Evolutionary conservation across 2,888 invertebrate genomes (phyloP).

Genomic region (Luffia ferchaultella): DNA sequence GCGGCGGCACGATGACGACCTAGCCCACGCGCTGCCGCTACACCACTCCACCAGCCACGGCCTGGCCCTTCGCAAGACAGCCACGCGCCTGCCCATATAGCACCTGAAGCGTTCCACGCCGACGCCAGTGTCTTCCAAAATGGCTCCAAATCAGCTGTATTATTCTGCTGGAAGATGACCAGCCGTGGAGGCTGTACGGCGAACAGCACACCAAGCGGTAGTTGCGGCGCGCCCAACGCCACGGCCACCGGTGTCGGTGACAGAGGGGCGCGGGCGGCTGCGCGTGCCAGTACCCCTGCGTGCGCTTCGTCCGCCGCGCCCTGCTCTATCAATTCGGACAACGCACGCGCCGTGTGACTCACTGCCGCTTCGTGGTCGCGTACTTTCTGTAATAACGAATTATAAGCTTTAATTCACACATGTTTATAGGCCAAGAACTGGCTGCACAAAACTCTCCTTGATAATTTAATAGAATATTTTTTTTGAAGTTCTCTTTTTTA

Average conservation of each 20-base stretch:
- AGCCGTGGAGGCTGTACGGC: slow-evolving; percentile 43
- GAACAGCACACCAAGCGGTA: slow-evolving; percentile 56
- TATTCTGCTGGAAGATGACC: slow-evolving; percentile 55
- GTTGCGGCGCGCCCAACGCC: slow-evolving; percentile 55
- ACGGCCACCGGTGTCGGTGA: slow-evolving; percentile 49
- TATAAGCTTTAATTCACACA: too few species aligned
- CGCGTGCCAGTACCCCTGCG: slow-evolving; percentile 46
- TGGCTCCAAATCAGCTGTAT: slow-evolving; percentile 52
- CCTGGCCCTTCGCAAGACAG: slow-evolving; percentile 44
- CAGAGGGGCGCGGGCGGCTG: slow-evolving; percentile 45
- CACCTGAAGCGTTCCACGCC: slow-evolving; percentile 53
- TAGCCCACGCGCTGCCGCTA: slow-evolving; percentile 45
- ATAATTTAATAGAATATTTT: too few species aligned
- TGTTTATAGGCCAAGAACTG: too few species aligned
- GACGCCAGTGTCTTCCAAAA: slow-evolving; percentile 63
- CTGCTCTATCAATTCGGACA: slow-evolving; percentile 51
- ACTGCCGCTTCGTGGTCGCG: slow-evolving; percentile 51
- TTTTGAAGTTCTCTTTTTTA: too few species aligned
- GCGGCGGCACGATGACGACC: slow-evolving; percentile 62
- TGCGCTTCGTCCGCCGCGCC: slow-evolving; percentile 45
- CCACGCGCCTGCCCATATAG: slow-evolving; percentile 57
- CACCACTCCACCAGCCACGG: slow-evolving; percentile 53
- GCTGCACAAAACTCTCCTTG: too few species aligned
- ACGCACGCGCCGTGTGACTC: slow-evolving; percentile 49
- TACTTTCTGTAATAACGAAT: slow-evolving; percentile 37